Evolutionary conservation across 1,140 invertebrate species (phyloP), one percentile per base, ranked within the genome.

Genomic region (Lepidurus couesii): DNA sequence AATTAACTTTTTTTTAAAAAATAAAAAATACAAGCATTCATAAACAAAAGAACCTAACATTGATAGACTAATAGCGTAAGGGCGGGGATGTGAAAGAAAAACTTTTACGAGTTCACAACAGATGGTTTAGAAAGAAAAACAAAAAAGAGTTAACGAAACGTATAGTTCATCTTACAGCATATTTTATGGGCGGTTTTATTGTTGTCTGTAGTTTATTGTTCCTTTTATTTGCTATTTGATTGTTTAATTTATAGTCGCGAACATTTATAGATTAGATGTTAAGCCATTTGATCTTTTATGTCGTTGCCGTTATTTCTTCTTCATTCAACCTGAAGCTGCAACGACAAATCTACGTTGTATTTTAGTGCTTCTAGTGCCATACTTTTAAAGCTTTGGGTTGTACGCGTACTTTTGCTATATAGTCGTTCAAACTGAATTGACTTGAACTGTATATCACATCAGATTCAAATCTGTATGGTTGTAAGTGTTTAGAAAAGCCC

Each of bases 261-360:
- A 75, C 24, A 34, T 75, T 42, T 24, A 73, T 34, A 75, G 74
- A 75, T 75, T 75, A 13, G 24, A 24, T 42, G 42, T 75, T 75
- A 75, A 2, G 6, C 16, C 74, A 75, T 34, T 75, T 13, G 74
- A 16, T 7, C 74, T 34, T 75, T 75, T 24, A n/a, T 24, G 24
- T 73, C n/a, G 65, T 73, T 73, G 65, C 65, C 65, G n/a, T 73
- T 73, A n/a, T 24, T 73, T 73, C 65, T 13, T 42, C 74, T 11
- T 13, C 11, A 24, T 13, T 75, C 42, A 16, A 42, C 74, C 74
- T 11, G 0, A 34, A 34, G 34, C 4, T 34, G 34, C 34, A 34
- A 34, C 3, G 34, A 34, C 34, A 34, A 34, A 34, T 4, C 34
- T 34, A 34, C 34, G 1, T 4, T 34, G 34, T 34, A 34, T 4